These are phyloP conservation scores for Bradypodion pumilum DNA, from an alignment of 2,797 vertebrate species.

Conservation along the genomic window DNA sequence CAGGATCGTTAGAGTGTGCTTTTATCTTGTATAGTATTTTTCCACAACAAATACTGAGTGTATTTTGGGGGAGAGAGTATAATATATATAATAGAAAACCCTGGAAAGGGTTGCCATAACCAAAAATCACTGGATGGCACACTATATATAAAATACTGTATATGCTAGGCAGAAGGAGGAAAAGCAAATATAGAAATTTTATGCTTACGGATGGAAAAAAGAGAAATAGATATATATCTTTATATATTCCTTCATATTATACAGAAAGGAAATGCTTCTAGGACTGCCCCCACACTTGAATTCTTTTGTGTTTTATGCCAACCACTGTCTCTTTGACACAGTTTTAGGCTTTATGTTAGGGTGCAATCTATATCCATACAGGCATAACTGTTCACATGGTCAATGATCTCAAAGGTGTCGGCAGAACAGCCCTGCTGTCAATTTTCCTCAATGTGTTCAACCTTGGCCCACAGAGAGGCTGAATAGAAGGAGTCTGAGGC, in stretches of 20 bases:
- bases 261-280: constrained; percentile 73
- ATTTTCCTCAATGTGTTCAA: neutral
- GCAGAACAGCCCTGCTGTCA: neutral
- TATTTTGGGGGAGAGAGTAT: constrained; percentile 88
- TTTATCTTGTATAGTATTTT: constrained; percentile 92
- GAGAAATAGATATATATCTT: constrained; percentile 68
- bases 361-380: neutral
- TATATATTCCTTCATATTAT: constrained; percentile 78
- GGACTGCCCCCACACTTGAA: constrained; percentile 43
- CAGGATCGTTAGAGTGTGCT: constrained; percentile 83
- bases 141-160: too few species aligned
- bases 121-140: too few species aligned
- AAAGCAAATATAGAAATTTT: constrained; percentile 68
- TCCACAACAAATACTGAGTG: constrained; percentile 88
- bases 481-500: too few species aligned
- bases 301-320: constrained; percentile 70
- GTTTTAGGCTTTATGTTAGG: constrained; percentile 67
- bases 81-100: constrained; percentile 6
- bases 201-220: constrained; percentile 76
- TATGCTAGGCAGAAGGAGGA: constrained; percentile 61
- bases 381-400: neutral
- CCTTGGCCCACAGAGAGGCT: neutral
- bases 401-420: neutral
- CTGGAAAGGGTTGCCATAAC: too few species aligned
- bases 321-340: constrained; percentile 62